Evolutionary conservation across 2,888 invertebrate species (phyloP), one percentile per base, ranked within the genome.

Genomic region (Andrena fulva): DNA sequence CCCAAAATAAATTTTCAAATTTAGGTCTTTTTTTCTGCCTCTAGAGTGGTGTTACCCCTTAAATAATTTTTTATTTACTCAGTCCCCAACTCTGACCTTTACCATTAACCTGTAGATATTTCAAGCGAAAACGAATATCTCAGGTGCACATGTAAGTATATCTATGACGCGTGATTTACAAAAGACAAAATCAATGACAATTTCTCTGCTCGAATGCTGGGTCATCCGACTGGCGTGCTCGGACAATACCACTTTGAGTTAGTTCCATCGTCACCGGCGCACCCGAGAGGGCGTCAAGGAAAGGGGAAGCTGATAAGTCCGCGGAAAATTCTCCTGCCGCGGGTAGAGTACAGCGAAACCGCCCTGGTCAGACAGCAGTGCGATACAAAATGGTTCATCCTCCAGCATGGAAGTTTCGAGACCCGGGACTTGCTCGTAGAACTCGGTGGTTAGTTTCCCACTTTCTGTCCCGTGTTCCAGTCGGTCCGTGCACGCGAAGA

Each of bases 311-410:
- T 42, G 42, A 16, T 16, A n/a, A 66, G 59, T 29, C 16, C 29
- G 5, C n/a, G 27, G 20, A 42, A 77, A 52, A 31, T 67, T 73
- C 50, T 12, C 29, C 29, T 20, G 20, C 31, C 8, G 27, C 20
- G n/a, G n/a, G 24, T 35, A 10, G 24, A 48, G 62, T 74, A 54
- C n/a, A 62, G 67, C 12, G 69, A 69, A 24, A 59, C 29, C 56
- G 24, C 59, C 4, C 29, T 50, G 54, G 63, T 69, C 62, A 56
- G 74, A 64, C 75, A 56, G 54, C 33, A n/a, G 29, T n/a, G 63
- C 54, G 62, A 54, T 54, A 66, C 16, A 60, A 77, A 64, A 31
- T 48, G 31, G 31, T 27, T 33, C 20, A n/a, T 67, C 20, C 54
- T 62, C 33, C 27, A 3, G 7, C 35, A 29, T 8, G n/a, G 24